Percentiles rank a stretch among this genome's conserved stretches.
Evolutionary conservation across 2,888 invertebrate species (phyloP).

Genomic region (Eristalinus aeneus): DNA sequence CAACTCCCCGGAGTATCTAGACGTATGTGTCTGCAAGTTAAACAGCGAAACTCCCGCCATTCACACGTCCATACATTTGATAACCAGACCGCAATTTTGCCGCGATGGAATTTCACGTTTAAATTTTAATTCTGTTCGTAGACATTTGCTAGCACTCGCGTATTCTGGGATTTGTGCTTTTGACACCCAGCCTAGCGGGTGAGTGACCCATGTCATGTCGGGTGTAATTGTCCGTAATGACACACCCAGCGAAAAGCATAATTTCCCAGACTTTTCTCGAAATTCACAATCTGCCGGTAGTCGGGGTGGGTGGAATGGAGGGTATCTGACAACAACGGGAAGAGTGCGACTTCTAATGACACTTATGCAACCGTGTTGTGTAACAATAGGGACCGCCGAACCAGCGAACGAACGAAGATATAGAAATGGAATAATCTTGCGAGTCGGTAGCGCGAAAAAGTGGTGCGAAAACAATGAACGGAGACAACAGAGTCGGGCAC

Average conservation of each 20-base stretch:
- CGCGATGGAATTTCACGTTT: background rate
- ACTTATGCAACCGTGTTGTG: background rate
- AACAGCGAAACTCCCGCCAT: conserved; percentile 22
- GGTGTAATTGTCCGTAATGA: conserved; percentile 24
- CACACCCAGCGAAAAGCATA: conserved; percentile 22
- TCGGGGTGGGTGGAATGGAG: background rate
- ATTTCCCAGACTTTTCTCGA: conserved; percentile 18
- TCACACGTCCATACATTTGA: background rate
- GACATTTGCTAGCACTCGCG: background rate
- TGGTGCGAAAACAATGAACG: conserved; percentile 1
- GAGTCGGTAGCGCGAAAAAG: conserved; percentile 4
- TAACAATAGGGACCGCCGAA: background rate
- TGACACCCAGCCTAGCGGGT: background rate
- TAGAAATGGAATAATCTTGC: background rate
- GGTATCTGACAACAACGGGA: background rate
- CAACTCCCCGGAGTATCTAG: conserved; percentile 11
- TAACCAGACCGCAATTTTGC: background rate
- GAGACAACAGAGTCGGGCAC: background rate
- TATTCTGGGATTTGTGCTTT: background rate
- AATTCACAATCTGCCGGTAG: conserved; percentile 4
- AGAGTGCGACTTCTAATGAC: background rate
- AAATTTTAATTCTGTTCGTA: background rate
- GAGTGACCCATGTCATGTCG: conserved; percentile 17
- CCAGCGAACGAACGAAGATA: background rate
- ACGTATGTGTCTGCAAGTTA: conserved; percentile 21